Evolutionary conservation across 2,888 invertebrate species (phyloP).

Genomic region (Trachelus iudaicus): DNA sequence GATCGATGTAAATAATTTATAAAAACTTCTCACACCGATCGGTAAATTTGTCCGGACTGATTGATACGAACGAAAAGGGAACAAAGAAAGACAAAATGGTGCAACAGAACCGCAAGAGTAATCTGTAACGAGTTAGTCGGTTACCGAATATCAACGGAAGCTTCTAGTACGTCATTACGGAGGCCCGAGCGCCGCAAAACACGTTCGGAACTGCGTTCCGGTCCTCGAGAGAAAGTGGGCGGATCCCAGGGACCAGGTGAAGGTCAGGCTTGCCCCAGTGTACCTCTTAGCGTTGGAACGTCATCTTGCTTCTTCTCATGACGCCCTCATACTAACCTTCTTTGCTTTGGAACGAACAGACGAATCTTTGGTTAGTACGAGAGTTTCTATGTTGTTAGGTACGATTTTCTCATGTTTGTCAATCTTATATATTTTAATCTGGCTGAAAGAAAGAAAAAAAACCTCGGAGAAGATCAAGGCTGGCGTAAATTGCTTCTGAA

Average conservation of each 20-base stretch:
- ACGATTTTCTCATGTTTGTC: background rate
- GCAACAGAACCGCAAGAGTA: background rate
- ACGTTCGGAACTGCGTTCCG: conserved; percentile 26
- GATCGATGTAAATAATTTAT: background rate
- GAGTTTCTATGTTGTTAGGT: background rate
- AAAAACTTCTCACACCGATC: no score
- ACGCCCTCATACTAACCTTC: background rate
- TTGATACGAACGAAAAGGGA: background rate
- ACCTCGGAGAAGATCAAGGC: background rate
- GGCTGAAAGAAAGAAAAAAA: background rate
- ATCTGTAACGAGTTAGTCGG: background rate
- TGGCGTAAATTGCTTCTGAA: background rate
- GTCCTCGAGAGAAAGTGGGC: conserved; percentile 41
- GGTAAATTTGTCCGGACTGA: background rate
- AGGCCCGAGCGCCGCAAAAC: conserved; percentile 16
- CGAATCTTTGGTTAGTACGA: background rate
- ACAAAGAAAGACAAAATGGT: background rate
- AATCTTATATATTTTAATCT: background rate
- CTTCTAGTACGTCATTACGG: conserved; percentile 20
- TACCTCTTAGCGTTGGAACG: conserved; percentile 24
- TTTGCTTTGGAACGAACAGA: background rate
- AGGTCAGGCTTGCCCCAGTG: conserved; percentile 37
- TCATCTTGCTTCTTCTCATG: conserved; percentile 18
- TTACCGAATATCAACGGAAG: conserved; percentile 19
- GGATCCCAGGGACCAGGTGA: conserved; percentile 39